Conservation (phyloP, 23 tunicate species). For the Ascidia mentula region DNA sequence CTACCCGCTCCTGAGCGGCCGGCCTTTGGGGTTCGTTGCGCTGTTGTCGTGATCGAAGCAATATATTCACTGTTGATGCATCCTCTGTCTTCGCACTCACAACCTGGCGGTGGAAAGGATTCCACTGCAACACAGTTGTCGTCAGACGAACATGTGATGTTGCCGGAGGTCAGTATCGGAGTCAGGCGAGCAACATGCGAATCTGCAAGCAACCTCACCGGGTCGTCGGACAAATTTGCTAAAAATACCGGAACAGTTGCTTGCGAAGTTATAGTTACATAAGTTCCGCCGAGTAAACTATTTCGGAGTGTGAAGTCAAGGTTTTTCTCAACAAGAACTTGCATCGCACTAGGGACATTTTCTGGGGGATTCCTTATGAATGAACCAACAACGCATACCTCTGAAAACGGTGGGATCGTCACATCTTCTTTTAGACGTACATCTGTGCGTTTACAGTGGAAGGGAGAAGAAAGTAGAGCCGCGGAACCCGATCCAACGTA, state of each 20-base stretch:
- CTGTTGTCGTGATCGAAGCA: too few relatives aligned
- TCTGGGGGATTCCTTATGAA: neutral
- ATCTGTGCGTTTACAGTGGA: neutral
- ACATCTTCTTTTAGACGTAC: neutral
- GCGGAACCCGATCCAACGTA: neutral
- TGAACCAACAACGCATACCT: neutral
- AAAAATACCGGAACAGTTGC: neutral
- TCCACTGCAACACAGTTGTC: neutral
- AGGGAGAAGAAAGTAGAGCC: neutral
- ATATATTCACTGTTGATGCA: too few relatives aligned
- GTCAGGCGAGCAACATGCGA: neutral
- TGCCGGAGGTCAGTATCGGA: neutral
- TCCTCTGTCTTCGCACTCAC: neutral
- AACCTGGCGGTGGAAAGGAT: neutral
- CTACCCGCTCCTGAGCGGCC: neutral
- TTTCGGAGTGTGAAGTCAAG: neutral
- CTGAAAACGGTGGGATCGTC: neutral
- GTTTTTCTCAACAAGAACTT: neutral
- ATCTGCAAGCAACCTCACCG: neutral
- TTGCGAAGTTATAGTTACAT: neutral
- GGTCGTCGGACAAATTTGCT: neutral
- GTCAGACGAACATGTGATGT: neutral
- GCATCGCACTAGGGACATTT: neutral
- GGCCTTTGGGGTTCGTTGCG: too few relatives aligned
- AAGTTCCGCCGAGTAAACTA: neutral